A percentile compares a stretch with the other conserved stretches of the same genome.
Evolutionary conservation across 2,888 invertebrate species (phyloP).

Genomic region (Osmoderma eremita): DNA sequence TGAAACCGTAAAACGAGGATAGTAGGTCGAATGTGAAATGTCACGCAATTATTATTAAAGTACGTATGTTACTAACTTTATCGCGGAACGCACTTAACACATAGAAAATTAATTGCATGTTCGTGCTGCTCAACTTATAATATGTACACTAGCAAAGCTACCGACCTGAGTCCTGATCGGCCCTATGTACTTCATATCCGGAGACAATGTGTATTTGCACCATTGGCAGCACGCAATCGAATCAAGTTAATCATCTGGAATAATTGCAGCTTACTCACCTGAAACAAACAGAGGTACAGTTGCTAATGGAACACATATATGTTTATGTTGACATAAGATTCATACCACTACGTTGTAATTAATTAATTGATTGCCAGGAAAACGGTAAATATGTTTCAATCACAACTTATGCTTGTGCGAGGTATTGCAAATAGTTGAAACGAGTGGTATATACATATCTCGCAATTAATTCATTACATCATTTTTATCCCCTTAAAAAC

Average conservation of each 20-base stretch:
- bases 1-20: too few species aligned
- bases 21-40: background rate
- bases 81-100: conserved; percentile 2
- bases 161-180: background rate
- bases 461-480: too few species aligned
- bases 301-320: background rate
- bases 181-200: conserved; percentile 10
- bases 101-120: conserved; percentile 17
- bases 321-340: too few species aligned
- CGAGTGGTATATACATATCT: too few species aligned
- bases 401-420: too few species aligned
- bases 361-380: too few species aligned
- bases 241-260: conserved; percentile 23
- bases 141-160: background rate
- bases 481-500: too few species aligned
- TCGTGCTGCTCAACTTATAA: conserved; percentile 12
- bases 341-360: too few species aligned
- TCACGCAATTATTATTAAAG: background rate
- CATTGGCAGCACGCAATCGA: conserved; percentile 10
- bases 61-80: background rate
- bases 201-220: conserved; percentile 12
- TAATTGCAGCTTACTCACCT: conserved; percentile 33
- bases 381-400: too few species aligned
- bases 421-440: too few species aligned
- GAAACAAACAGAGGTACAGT: conserved; percentile 27